A percentile compares a stretch with the other conserved stretches of the same genome.
Conservation (phyloP, 2,888 invertebrate species). For the Cremastobaeus sp. region DNA sequence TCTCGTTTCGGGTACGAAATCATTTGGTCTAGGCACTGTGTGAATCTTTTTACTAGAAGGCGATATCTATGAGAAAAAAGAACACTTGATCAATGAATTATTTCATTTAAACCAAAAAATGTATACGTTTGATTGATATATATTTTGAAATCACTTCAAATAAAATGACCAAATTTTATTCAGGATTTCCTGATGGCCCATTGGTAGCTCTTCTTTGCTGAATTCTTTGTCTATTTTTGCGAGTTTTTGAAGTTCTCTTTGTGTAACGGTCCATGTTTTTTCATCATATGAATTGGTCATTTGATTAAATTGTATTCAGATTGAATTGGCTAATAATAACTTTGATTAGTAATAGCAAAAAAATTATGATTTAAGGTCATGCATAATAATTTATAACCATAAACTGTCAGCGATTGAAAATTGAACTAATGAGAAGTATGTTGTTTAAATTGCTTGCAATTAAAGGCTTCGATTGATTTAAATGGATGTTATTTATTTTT, state of each 20-base stretch:
- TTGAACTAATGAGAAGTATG: too few relatives aligned
- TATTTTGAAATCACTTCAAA: slow-evolving; percentile 62
- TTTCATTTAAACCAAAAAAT: background rate
- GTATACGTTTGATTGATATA: background rate
- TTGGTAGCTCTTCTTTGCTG: slow-evolving; percentile 37
- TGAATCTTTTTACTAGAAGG: slow-evolving; percentile 75
- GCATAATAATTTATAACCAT: too few relatives aligned
- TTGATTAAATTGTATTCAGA: slow-evolving; percentile 33
- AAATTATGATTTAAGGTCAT: too few relatives aligned
- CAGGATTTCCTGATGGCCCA: slow-evolving; percentile 49
- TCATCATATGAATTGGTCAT: slow-evolving; percentile 69
- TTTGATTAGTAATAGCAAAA: too few relatives aligned
- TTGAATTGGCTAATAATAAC: background rate
- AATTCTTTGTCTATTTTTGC: slow-evolving; percentile 64
- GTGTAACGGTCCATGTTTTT: slow-evolving; percentile 69
- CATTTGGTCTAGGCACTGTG: slow-evolving; percentile 82
- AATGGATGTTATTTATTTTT: too few relatives aligned
- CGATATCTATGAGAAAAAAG: slow-evolving; percentile 66
- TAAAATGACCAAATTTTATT: slow-evolving; percentile 66
- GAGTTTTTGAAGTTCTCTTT: slow-evolving; percentile 66
- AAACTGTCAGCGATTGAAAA: too few relatives aligned
- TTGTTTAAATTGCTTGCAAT: too few relatives aligned
- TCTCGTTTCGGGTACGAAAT: slow-evolving; percentile 82
- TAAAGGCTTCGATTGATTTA: too few relatives aligned
- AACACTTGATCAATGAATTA: background rate